Percentiles rank a stretch among this genome's conserved stretches.
These are phyloP conservation scores for Elanus axillaris DNA, from an alignment of 2,113 vertebrate species.

Conservation along the genomic window DNA sequence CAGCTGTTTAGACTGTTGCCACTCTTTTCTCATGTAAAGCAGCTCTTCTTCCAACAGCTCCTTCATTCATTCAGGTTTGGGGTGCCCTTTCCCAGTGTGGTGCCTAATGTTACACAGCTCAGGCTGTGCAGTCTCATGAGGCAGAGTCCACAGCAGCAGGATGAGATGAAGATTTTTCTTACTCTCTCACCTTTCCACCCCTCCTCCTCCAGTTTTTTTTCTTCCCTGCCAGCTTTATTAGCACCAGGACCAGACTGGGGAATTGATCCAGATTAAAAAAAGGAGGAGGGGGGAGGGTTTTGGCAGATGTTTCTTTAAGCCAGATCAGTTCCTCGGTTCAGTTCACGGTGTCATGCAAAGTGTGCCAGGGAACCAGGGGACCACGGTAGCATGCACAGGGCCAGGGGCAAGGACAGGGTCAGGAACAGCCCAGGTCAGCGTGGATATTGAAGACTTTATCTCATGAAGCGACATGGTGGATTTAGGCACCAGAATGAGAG, in stretches of 20 bases:
- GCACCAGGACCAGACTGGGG: not conserved
- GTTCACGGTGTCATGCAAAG: not conserved
- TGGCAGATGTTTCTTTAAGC: constrained; percentile 19
- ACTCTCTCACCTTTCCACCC: not conserved
- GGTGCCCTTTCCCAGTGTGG: not conserved
- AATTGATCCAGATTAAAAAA: constrained; percentile 5
- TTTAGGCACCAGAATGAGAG: not conserved
- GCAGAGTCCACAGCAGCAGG: not conserved
- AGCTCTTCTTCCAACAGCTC: not conserved
- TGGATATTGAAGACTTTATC: not conserved
- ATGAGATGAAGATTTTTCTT: not conserved
- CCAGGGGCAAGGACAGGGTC: not conserved
- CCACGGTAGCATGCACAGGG: fast-evolving
- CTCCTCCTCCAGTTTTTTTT: not conserved
- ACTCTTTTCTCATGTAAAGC: not conserved
- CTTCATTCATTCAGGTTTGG: not conserved
- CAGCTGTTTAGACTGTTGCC: not conserved
- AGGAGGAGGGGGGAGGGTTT: not conserved
- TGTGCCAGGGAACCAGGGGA: not conserved
- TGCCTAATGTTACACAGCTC: not conserved
- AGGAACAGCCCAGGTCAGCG: not conserved
- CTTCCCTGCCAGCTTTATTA: not conserved
- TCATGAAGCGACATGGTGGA: not conserved
- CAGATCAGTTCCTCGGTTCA: not conserved
- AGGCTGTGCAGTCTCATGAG: not conserved